Conservation (phyloP, 2,797 vertebrate species). For the Notolabrus celidotus region DNA sequence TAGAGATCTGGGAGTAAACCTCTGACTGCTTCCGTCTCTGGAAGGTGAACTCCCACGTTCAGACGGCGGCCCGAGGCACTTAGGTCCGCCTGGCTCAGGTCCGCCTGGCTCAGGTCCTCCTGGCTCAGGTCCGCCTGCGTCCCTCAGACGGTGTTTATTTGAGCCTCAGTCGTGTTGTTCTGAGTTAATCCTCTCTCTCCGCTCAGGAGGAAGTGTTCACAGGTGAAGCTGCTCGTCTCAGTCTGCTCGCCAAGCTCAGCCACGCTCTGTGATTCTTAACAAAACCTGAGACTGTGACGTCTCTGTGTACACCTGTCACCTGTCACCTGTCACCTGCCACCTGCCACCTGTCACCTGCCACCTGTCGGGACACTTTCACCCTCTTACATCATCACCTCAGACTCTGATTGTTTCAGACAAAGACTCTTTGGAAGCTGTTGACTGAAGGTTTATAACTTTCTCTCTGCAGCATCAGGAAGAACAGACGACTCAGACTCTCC, state of each 20-base stretch:
- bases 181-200: constrained; percentile 36
- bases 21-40: not conserved
- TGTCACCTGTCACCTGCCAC: too few relatives aligned
- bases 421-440: too few relatives aligned
- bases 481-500: too few relatives aligned
- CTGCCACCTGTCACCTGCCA: too few relatives aligned
- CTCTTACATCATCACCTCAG: too few relatives aligned
- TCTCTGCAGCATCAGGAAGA: too few relatives aligned
- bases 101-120: not conserved
- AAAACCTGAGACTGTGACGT: constrained; percentile 36
- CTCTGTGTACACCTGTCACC: constrained; percentile 43
- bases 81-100: too few relatives aligned
- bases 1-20: too few relatives aligned
- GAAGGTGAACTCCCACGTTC: constrained; percentile 11
- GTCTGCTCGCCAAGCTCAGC: constrained; percentile 28
- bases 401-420: too few relatives aligned
- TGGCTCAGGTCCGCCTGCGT: too few relatives aligned
- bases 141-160: constrained; percentile 37
- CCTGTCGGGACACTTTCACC: too few relatives aligned
- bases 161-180: constrained; percentile 17
- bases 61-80: constrained; percentile 5
- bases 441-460: too few relatives aligned
- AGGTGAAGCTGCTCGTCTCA: constrained; percentile 50
- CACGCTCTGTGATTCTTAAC: constrained; percentile 50
- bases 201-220: constrained; percentile 54